Conservation (phyloP, 2,113 vertebrate species). For the Turdus rufiventris region DNA sequence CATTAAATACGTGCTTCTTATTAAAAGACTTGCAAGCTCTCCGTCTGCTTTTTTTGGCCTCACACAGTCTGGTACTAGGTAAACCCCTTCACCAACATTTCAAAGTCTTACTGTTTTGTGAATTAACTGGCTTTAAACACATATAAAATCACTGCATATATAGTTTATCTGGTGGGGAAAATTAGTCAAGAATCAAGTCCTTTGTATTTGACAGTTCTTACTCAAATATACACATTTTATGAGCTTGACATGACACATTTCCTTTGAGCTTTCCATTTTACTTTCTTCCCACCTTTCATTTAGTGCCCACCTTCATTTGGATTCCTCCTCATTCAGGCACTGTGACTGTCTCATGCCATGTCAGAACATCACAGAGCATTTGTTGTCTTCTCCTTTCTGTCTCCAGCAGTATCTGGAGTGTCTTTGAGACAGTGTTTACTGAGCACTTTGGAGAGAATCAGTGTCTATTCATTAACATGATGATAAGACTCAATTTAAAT, state of each 20-base stretch:
- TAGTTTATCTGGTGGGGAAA: neutral
- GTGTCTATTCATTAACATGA: neutral
- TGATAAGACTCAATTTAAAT: neutral
- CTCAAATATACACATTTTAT: neutral
- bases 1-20: neutral
- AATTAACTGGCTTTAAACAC: neutral
- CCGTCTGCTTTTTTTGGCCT: neutral
- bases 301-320: neutral
- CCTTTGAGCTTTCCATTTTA: neutral
- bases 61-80: neutral
- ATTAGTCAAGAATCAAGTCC: neutral
- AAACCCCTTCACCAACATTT: neutral
- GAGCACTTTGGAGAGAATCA: neutral
- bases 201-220: neutral
- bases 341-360: neutral
- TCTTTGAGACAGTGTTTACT: neutral
- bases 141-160: neutral
- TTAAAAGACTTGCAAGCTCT: neutral
- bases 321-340: neutral
- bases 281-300: neutral
- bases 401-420: neutral
- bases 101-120: neutral
- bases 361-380: neutral
- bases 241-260: neutral
- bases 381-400: neutral